phyloP scores from a whole-genome alignment of 2,888 invertebrate species.

The Nomada fabriciana region DNA sequence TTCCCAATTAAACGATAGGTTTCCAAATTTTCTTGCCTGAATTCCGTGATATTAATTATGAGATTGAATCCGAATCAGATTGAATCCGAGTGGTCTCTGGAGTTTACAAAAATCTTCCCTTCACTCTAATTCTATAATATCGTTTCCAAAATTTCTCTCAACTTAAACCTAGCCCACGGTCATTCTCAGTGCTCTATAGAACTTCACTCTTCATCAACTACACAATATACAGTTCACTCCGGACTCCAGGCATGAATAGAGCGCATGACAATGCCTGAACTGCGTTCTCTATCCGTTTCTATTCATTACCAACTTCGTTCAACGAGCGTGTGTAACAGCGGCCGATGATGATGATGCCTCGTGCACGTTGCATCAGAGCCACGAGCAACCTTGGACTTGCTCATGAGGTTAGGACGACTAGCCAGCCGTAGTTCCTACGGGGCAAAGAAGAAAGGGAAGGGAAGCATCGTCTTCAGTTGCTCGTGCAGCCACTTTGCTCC shows the following conservation, averaged over 20 bases:
- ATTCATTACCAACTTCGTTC: conserved; percentile 3
- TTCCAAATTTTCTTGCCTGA: too few relatives aligned
- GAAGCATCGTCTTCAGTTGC: neutral
- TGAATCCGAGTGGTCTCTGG: too few relatives aligned
- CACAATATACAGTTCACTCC: too few relatives aligned
- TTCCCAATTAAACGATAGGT: too few relatives aligned
- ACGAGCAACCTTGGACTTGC: conserved; percentile 77
- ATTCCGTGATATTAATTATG: too few relatives aligned
- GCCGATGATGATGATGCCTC: conserved; percentile 24
- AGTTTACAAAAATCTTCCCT: too few relatives aligned
- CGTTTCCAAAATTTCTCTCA: too few relatives aligned
- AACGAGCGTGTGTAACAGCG: conserved; percentile 2
- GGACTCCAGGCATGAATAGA: neutral
- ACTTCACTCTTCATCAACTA: too few relatives aligned
- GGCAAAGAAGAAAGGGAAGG: neutral
- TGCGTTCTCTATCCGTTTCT: conserved; percentile 1
- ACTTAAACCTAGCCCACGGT: too few relatives aligned
- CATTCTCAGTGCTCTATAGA: too few relatives aligned
- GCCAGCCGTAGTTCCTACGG: conserved; percentile 81
- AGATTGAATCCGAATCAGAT: too few relatives aligned
- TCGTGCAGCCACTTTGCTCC: conserved; percentile 64
- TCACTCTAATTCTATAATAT: too few relatives aligned
- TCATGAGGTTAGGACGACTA: conserved; percentile 77
- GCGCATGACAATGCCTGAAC: neutral
- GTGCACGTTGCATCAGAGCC: conserved; percentile 69